Evolutionary conservation across 2,888 invertebrate species (phyloP).

Genomic region (Eumerus sabulonum): DNA sequence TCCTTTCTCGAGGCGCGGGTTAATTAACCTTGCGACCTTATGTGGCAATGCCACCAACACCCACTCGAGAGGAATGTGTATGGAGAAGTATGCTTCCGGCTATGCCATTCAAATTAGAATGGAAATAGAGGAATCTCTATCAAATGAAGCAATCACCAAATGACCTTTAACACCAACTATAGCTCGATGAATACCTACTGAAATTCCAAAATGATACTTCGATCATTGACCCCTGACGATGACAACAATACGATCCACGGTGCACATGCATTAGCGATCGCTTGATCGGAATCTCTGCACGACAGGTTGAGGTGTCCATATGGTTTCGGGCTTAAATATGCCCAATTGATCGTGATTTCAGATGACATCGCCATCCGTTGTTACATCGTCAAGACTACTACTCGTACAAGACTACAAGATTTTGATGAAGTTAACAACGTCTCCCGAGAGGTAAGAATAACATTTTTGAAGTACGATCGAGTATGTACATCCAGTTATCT

Average conservation of each 20-base stretch:
- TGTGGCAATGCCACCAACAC: slow-evolving; percentile 42
- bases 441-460: slow-evolving; percentile 25
- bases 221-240: slow-evolving; percentile 40
- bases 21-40: slow-evolving; percentile 67
- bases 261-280: slow-evolving; percentile 47
- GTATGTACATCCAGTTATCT: slow-evolving; percentile 18
- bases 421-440: slow-evolving; percentile 61
- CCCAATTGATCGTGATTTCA: slow-evolving; percentile 76
- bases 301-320: slow-evolving; percentile 67
- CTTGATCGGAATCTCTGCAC: slow-evolving; percentile 64
- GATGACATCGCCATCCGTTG: slow-evolving; percentile 74
- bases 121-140: slow-evolving; percentile 28
- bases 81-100: slow-evolving; percentile 55
- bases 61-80: slow-evolving; percentile 8
- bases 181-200: neutral
- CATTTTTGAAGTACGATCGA: slow-evolving; percentile 28
- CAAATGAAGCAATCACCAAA: slow-evolving; percentile 20
- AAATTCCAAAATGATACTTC: slow-evolving; percentile 39
- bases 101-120: slow-evolving; percentile 54
- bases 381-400: too few species aligned
- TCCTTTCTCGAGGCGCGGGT: slow-evolving; percentile 63
- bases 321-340: slow-evolving; percentile 50
- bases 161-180: slow-evolving; percentile 17
- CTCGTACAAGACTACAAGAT: slow-evolving; percentile 66
- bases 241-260: slow-evolving; percentile 22